These are phyloP conservation scores for Pollenia angustigena DNA, from an alignment of 2,888 invertebrate genomes.

Conservation along the genomic window DNA sequence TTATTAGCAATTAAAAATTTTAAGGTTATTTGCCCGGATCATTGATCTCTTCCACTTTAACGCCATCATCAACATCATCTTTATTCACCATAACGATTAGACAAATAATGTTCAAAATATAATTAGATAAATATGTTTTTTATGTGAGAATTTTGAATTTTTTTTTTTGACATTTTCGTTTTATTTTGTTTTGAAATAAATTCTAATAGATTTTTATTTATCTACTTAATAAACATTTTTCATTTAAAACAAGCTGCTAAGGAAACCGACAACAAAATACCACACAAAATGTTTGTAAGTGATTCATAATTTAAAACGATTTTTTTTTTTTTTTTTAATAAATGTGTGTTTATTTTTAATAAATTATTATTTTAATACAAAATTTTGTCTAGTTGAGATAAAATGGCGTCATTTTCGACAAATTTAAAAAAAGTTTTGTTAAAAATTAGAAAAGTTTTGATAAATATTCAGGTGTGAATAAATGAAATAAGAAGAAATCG, in stretches of 20 bases:
- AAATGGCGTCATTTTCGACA: constrained; percentile 38
- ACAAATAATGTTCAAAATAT: constrained; percentile 8
- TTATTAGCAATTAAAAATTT: not conserved
- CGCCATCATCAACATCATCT: constrained; percentile 3
- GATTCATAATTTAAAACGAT: constrained; percentile 33
- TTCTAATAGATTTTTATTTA: constrained; percentile 8
- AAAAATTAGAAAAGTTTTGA: too few relatives aligned
- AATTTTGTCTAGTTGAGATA: constrained; percentile 8
- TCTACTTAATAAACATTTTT: not conserved
- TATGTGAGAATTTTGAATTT: not conserved
- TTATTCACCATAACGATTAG: not conserved
- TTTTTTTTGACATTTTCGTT: constrained; percentile 25
- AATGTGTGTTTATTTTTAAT: constrained; percentile 19
- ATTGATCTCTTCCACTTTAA: constrained; percentile 40
- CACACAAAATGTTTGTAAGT: constrained; percentile 23
- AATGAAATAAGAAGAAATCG: too few relatives aligned
- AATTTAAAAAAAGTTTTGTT: not conserved
- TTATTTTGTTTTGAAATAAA: constrained; percentile 24
- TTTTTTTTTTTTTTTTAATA: not conserved
- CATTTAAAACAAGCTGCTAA: not conserved
- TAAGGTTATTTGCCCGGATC: constrained; percentile 32
- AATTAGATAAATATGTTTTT: not conserved
- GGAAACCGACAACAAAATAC: not conserved
- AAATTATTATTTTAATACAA: constrained; percentile 14
- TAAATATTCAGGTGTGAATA: not conserved